Evolutionary conservation across 2,888 invertebrate genomes (phyloP), one percentile per base, ranked within the genome.

Genomic region (Agrochola macilenta): DNA sequence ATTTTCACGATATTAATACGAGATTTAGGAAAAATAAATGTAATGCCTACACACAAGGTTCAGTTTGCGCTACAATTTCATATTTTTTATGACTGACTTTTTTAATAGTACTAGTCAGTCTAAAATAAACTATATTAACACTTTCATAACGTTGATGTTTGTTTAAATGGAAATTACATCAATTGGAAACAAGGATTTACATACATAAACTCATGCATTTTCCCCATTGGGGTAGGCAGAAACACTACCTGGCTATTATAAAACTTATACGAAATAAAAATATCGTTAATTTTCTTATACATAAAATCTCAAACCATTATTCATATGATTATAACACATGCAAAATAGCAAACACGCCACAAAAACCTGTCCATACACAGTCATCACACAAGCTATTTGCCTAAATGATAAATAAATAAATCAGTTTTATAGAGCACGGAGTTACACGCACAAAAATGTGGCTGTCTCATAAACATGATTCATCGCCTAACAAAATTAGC

Each of bases 401-500:
- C 79, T 86, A 85, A 87, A 89, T 86, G 86, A 88, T 89, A 90
- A 90, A 90, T 89, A 89, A 87, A 92, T 92, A 93, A 92, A 92
- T 93, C 91, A 92, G 84, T 90, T 90, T 90, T 90, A 91, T 93
- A 91, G 88, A 91, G 88, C 88, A 83, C 70, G 84, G 79, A 86
- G 86, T 87, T 84, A 89, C 90, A 92, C 92, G 91, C 91, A 92
- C 92, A 94, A 94, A 95, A 95, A 94, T 94, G 91, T 91, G 88
- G 84, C 91, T 92, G 93, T 92, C 93, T 92, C 93, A 93, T 95
- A 94, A 95, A 94, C 84, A 90, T 95, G 95, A 96, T 95, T 94
- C 93, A 95, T 94, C 88, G 84, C 86, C 90, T 88, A 88, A 89
- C 91, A 92, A 95, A 95, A 96, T 95, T 95, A 95, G 95, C 93